Evolutionary conservation across 2,888 invertebrate species (phyloP).

Genomic region (Heptascelio sp.): DNA sequence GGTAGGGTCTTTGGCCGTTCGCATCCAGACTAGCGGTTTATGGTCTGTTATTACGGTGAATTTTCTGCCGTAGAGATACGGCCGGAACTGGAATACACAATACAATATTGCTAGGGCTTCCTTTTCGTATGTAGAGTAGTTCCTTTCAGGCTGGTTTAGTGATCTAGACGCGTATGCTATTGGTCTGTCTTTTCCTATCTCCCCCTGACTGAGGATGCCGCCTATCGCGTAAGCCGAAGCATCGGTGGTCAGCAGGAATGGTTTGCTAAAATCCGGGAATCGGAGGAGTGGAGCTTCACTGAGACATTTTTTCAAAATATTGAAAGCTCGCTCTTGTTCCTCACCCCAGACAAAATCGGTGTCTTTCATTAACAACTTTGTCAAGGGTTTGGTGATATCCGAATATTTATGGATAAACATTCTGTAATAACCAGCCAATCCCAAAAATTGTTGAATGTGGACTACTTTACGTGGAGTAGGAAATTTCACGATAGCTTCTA

Average conservation of each 20-base stretch:
- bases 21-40: slow-evolving; percentile 13
- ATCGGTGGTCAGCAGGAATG: slow-evolving; percentile 52
- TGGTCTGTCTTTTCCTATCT: slow-evolving; percentile 6
- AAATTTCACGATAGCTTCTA: slow-evolving; percentile 5
- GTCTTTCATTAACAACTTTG: slow-evolving; percentile 48
- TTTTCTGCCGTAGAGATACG: slow-evolving; percentile 6
- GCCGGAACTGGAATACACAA: not conserved
- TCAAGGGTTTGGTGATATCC: slow-evolving; percentile 60
- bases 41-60: slow-evolving; percentile 22
- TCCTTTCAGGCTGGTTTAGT: not conserved
- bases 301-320: slow-evolving; percentile 27
- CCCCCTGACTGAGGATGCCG: slow-evolving; percentile 55
- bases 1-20: not conserved
- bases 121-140: not conserved
- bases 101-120: not conserved
- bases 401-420: slow-evolving; percentile 66
- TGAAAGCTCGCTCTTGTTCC: slow-evolving; percentile 40
- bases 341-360: slow-evolving; percentile 30
- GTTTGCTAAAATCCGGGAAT: slow-evolving; percentile 48
- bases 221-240: slow-evolving; percentile 47
- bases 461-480: slow-evolving; percentile 8
- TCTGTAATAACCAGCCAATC: slow-evolving; percentile 66
- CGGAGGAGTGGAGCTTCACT: slow-evolving; percentile 48
- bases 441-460: slow-evolving; percentile 58
- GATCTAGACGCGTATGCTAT: not conserved